Percentiles rank a stretch among this genome's conserved stretches.
phyloP scores from a whole-genome alignment of 2,888 invertebrate genomes.

The Heliconius hortense region DNA sequence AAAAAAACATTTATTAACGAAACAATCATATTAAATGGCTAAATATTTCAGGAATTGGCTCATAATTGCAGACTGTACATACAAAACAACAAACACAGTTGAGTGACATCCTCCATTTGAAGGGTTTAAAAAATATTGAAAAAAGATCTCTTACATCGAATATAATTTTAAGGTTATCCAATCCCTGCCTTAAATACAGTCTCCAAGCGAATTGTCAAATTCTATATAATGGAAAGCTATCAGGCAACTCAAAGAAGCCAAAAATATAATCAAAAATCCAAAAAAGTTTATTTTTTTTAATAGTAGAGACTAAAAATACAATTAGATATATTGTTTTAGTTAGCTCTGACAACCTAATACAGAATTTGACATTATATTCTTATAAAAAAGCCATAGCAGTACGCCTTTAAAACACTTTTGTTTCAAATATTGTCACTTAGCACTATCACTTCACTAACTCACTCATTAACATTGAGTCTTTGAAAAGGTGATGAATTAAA shows the following conservation, averaged over 20 bases:
- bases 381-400: background rate
- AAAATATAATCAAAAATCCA: background rate
- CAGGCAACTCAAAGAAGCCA: background rate
- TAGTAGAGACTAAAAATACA: background rate
- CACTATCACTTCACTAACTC: conserved; percentile 17
- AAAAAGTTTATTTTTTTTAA: background rate
- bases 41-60: background rate
- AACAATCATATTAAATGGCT: background rate
- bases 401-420: background rate
- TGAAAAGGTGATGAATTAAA: background rate
- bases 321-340: background rate
- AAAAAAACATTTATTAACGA: no score
- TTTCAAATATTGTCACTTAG: background rate
- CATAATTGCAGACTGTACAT: no score
- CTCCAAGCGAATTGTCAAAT: conserved; percentile 7
- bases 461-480: conserved; percentile 9
- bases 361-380: background rate
- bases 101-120: background rate
- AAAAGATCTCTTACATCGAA: background rate
- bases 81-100: no score
- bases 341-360: background rate
- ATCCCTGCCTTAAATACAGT: conserved; percentile 15
- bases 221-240: background rate
- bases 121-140: background rate
- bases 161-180: background rate